phyloP scores from a whole-genome alignment of 2,888 invertebrate species.

The Ferrisia virgata region DNA sequence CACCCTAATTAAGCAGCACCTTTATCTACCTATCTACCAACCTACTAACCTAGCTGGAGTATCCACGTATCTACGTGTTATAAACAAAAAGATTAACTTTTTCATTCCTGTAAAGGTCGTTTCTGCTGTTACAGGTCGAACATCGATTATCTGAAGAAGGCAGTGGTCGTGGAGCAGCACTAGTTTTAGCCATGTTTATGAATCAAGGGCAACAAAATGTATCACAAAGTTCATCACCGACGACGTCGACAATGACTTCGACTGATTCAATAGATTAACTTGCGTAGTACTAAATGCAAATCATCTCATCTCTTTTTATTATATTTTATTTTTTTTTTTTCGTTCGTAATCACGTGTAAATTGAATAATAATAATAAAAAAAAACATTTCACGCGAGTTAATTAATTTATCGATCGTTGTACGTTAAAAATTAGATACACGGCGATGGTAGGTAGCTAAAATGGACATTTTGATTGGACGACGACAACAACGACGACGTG shows the following conservation, averaged over 20 bases:
- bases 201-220: background rate
- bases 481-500: background rate
- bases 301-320: background rate
- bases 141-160: constrained; percentile 70
- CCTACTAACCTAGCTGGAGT: too few species aligned
- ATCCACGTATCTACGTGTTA: background rate
- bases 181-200: constrained; percentile 72
- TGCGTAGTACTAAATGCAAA: background rate
- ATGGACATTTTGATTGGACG: background rate
- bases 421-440: too few species aligned
- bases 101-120: background rate
- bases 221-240: background rate
- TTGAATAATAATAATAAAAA: background rate
- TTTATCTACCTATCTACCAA: background rate
- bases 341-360: background rate
- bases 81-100: background rate
- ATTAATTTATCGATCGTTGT: constrained; percentile 6
- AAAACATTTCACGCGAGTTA: background rate
- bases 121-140: constrained; percentile 8
- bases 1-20: background rate
- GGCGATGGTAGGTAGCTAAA: too few species aligned
- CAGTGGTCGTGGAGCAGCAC: constrained; percentile 87
- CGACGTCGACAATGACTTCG: background rate
- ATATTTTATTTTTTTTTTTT: background rate
- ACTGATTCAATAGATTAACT: background rate